Conservation (phyloP, 1,140 invertebrate genomes). For the Drosophila bipectinata region DNA sequence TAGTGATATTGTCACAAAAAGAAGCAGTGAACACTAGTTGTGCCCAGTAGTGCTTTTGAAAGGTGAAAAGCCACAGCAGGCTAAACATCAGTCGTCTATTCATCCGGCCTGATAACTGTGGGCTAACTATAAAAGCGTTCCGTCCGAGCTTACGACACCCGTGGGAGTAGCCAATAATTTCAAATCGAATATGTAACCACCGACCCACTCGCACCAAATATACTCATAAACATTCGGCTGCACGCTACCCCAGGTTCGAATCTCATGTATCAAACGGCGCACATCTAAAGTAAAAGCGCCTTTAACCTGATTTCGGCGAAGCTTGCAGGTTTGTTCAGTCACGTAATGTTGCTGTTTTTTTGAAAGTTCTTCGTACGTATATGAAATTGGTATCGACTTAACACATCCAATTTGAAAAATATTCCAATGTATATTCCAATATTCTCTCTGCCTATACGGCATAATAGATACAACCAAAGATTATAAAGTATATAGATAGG, state of each 20-base stretch:
- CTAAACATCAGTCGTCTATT: no score
- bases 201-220: not conserved
- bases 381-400: slow-evolving; percentile 49
- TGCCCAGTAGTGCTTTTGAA: not conserved
- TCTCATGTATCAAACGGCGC: slow-evolving; percentile 75
- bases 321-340: slow-evolving; percentile 49
- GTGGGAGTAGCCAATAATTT: slow-evolving; percentile 82
- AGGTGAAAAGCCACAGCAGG: not conserved
- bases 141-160: slow-evolving; percentile 76
- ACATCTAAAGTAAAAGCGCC: slow-evolving; percentile 22
- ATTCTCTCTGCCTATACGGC: no score
- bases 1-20: slow-evolving; percentile 12
- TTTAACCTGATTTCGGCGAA: slow-evolving; percentile 14
- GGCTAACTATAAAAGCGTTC: slow-evolving; percentile 59
- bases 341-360: slow-evolving; percentile 40
- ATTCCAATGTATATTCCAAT: no score
- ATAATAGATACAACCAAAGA: no score
- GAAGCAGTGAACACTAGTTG: not conserved
- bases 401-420: slow-evolving; percentile 7
- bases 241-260: slow-evolving; percentile 13
- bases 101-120: not conserved
- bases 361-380: no score
- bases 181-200: slow-evolving; percentile 65
- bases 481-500: no score
- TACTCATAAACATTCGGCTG: slow-evolving; percentile 38